Base-by-base conservation (phyloP, 1,140 invertebrate species). In the Mylabris phalerata region DNA sequence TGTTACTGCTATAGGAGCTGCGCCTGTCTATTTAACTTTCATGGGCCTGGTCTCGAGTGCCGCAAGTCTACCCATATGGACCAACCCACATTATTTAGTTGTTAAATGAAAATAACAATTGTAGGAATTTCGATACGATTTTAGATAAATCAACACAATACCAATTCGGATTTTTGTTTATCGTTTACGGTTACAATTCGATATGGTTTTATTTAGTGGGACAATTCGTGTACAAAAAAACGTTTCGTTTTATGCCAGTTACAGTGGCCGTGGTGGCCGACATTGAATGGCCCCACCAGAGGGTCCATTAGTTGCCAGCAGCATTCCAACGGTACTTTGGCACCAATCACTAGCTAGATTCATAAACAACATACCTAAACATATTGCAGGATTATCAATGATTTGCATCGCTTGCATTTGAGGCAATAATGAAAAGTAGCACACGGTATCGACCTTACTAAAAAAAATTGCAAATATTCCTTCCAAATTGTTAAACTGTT, bases 301-400 rank as follows among this genome's bases (percentile, higher is more conserved):
- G 54, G 50, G 54, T 55, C 54, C 44, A 59, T 42, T 32, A 59
- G 56, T 52, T 55, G 48, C 48, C 48, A 45, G 67, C 63, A 48
- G 59, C 65, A 64, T 67, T 64, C 57, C 65, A 70, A 70, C 68
- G 68, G 68, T 70, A 70, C 67, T 62, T 13, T 59, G 67, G 54
- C 68, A 68, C 65, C 68, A 52, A 62, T 69, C 64, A 61, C 47
- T 65, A 10, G 11, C 41, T 32, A 32, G 4, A 32, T 32, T 32
- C 32, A 32, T 32, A 32, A 4, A 32, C 32, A 32, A 7, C 32
- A 32, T 32, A 32, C 1, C 32, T 32, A 7, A 5, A 32, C 32
- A 32, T 4, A 32, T 32, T 32, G 32, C 32, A 32, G 7, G 32
- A 3, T 32, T 32, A 32, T 32, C 32, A 32, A 32, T 32, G 47